These are phyloP conservation scores for Cyclophora punctaria DNA, from an alignment of 2,888 invertebrate species.

Conservation along the genomic window DNA sequence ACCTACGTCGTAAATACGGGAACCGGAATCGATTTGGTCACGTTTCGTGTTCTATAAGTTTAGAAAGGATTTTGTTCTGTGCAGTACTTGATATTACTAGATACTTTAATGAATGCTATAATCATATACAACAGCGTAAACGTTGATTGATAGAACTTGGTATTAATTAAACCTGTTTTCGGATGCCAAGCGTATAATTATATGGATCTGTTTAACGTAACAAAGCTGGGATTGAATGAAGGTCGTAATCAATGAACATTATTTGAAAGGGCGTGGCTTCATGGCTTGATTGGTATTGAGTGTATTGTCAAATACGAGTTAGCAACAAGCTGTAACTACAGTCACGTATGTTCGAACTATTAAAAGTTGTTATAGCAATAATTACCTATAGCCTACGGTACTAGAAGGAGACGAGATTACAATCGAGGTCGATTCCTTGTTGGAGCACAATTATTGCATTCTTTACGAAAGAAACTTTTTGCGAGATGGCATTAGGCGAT, in stretches of 20 bases:
- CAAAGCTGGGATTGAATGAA: slow-evolving; percentile 10
- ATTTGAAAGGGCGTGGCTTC: slow-evolving; percentile 47
- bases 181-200: neutral
- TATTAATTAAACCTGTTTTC: neutral
- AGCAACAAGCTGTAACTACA: slow-evolving; percentile 13
- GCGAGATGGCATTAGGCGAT: neutral
- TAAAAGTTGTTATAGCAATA: slow-evolving; percentile 1
- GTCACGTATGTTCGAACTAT: slow-evolving; percentile 21
- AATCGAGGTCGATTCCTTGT: slow-evolving; percentile 8
- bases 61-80: too few relatives aligned
- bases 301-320: slow-evolving; percentile 21
- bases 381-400: neutral
- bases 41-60: too few relatives aligned
- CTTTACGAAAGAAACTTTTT: neutral
- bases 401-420: slow-evolving; percentile 1
- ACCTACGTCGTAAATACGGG: too few relatives aligned
- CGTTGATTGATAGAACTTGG: neutral
- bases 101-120: too few relatives aligned
- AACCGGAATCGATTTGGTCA: too few relatives aligned
- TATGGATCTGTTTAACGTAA: neutral
- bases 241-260: slow-evolving; percentile 25
- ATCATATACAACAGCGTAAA: neutral
- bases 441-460: neutral
- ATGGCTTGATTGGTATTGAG: slow-evolving; percentile 20
- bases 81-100: too few relatives aligned